Evolutionary conservation across 2,888 invertebrate species (phyloP).

Genomic region (Petrolisthes cinctipes): DNA sequence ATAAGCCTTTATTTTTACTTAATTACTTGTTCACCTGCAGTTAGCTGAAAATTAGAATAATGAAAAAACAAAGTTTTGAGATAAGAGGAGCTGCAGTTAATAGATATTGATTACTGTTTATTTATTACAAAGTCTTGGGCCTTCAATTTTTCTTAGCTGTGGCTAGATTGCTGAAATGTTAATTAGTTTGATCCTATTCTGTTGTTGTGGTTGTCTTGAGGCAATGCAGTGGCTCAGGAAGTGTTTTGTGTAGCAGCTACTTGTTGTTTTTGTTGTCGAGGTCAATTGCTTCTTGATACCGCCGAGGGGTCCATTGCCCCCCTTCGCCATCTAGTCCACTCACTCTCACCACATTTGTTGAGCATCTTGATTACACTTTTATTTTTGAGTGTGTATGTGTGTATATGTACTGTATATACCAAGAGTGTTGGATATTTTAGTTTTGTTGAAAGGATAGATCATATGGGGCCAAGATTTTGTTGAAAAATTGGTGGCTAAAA

Average conservation of each 20-base stretch:
- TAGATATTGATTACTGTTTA: too few relatives aligned
- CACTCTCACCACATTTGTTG: constrained; percentile 36
- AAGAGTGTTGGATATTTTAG: constrained; percentile 20
- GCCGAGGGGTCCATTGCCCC: neutral
- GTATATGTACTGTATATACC: constrained; percentile 17
- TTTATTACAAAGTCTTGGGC: too few relatives aligned
- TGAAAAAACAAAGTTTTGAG: too few relatives aligned
- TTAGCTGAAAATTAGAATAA: too few relatives aligned
- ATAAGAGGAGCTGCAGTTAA: too few relatives aligned
- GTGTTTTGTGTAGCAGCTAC: constrained; percentile 35
- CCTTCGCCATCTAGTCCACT: constrained; percentile 44
- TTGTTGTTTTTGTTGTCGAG: constrained; percentile 37
- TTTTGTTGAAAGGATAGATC: constrained; percentile 32
- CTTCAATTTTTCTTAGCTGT: too few relatives aligned
- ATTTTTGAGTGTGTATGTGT: constrained; percentile 16
- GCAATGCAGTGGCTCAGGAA: constrained; percentile 42
- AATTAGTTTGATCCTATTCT: neutral
- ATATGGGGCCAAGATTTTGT: too few relatives aligned
- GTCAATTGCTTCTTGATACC: constrained; percentile 21
- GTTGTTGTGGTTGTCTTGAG: constrained; percentile 6
- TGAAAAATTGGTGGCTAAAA: too few relatives aligned
- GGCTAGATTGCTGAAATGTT: too few relatives aligned
- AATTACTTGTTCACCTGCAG: too few relatives aligned
- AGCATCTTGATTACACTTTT: constrained; percentile 25
- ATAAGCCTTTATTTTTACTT: too few relatives aligned